Percentiles rank a stretch among this genome's conserved stretches.
phyloP scores from a whole-genome alignment of 2,888 invertebrate genomes.

The Cyclophora albipunctata region DNA sequence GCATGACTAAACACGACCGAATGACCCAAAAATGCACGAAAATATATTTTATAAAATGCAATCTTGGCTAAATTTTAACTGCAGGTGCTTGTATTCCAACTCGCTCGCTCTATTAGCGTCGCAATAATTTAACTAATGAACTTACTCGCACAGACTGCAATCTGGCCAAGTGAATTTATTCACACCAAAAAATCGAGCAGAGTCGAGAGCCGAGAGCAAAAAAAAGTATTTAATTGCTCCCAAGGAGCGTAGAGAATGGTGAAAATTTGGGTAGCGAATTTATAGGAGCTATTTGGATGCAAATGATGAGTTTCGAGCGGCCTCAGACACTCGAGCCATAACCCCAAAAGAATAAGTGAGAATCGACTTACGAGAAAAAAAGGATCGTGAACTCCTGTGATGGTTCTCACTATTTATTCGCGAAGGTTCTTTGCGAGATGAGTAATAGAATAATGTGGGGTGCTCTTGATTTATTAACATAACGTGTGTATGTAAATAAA shows the following conservation, averaged over 20 bases:
- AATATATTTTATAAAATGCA: no score
- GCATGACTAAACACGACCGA: no score
- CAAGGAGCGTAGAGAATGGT: slow-evolving; percentile 66
- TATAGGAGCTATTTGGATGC: slow-evolving; percentile 74
- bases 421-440: slow-evolving; percentile 32
- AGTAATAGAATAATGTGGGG: slow-evolving; percentile 34
- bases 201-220: slow-evolving; percentile 42
- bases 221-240: slow-evolving; percentile 73
- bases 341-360: slow-evolving; percentile 70
- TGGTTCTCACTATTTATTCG: slow-evolving; percentile 61
- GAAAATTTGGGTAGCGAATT: slow-evolving; percentile 73
- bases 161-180: slow-evolving; percentile 60
- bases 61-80: not conserved
- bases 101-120: slow-evolving; percentile 27
- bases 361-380: slow-evolving; percentile 61
- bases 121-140: slow-evolving; percentile 58
- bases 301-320: slow-evolving; percentile 68
- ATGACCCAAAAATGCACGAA: no score
- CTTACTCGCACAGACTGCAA: slow-evolving; percentile 49
- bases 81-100: not conserved
- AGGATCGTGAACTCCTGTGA: slow-evolving; percentile 45
- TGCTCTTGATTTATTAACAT: slow-evolving; percentile 22
- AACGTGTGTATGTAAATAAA: no score
- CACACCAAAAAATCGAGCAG: slow-evolving; percentile 53
- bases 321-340: slow-evolving; percentile 54